Conservation (phyloP, 2,797 vertebrate genomes). For the Labroides dimidiatus region DNA sequence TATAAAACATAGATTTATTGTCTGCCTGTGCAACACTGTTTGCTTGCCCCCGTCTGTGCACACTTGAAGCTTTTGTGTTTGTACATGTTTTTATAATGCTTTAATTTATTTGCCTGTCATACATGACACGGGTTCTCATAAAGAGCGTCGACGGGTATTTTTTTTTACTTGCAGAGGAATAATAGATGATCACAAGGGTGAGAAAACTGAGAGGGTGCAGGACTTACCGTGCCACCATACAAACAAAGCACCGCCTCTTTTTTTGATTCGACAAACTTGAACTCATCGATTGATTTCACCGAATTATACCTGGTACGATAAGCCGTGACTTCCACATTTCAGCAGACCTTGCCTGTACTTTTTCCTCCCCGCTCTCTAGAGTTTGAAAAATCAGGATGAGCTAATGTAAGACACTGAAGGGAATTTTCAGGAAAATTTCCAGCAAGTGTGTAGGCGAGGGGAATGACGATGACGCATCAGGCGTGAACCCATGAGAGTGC, state of each 20-base stretch:
- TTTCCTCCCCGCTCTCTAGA: no score
- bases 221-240: conserved; percentile 18
- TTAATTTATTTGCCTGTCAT: conserved; percentile 18
- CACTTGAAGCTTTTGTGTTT: conserved; percentile 5
- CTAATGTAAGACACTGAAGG: no score
- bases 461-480: no score
- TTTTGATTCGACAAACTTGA: conserved; percentile 46
- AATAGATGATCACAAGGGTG: conserved; percentile 8
- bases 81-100: not conserved
- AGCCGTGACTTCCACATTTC: no score
- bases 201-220: conserved; percentile 1
- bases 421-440: no score
- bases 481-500: no score
- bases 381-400: no score
- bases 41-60: not conserved
- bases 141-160: not conserved
- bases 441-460: no score
- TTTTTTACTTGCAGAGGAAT: not conserved
- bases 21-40: conserved; percentile 8
- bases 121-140: conserved; percentile 23
- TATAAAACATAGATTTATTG: conserved; percentile 29
- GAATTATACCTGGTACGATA: no score
- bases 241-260: conserved; percentile 22
- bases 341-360: no score
- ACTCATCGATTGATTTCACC: no score